Conservation (phyloP, 1,140 invertebrate species). For the Drosophila bifasciata region DNA sequence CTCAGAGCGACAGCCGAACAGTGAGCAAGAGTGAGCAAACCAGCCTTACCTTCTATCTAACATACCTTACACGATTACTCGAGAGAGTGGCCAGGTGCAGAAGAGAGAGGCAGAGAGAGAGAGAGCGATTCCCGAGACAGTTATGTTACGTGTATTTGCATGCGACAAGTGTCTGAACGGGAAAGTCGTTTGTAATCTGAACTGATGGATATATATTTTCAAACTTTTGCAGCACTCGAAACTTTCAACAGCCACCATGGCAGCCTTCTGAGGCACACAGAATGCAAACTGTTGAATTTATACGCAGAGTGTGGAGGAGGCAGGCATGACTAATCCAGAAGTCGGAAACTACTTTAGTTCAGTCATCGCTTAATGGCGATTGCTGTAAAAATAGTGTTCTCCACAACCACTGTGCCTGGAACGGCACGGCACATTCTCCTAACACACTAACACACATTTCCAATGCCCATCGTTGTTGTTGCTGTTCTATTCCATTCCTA, state of each 20-base stretch:
- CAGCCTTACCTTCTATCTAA: too few species aligned
- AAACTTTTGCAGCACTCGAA: too few species aligned
- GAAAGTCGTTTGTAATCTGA: neutral
- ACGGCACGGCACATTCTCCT: conserved; percentile 48
- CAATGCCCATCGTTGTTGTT: conserved; percentile 58
- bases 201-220: too few species aligned
- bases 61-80: too few species aligned
- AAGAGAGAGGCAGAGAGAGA: neutral
- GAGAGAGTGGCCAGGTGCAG: neutral
- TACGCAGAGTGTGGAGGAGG: too few species aligned
- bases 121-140: neutral
- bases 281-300: too few species aligned
- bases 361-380: neutral
- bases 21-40: neutral
- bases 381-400: conserved; percentile 16
- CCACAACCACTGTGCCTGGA: conserved; percentile 59
- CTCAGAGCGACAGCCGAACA: neutral
- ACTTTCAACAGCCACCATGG: too few species aligned
- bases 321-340: too few species aligned
- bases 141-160: conserved; percentile 44
- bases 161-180: conserved; percentile 69
- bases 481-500: conserved; percentile 34
- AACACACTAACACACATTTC: conserved; percentile 78
- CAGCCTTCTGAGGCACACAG: too few species aligned
- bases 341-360: too few species aligned